These are phyloP conservation scores for Halocynthia roretzi DNA, from an alignment of 23 tunicate genomes.

Conservation along the genomic window DNA sequence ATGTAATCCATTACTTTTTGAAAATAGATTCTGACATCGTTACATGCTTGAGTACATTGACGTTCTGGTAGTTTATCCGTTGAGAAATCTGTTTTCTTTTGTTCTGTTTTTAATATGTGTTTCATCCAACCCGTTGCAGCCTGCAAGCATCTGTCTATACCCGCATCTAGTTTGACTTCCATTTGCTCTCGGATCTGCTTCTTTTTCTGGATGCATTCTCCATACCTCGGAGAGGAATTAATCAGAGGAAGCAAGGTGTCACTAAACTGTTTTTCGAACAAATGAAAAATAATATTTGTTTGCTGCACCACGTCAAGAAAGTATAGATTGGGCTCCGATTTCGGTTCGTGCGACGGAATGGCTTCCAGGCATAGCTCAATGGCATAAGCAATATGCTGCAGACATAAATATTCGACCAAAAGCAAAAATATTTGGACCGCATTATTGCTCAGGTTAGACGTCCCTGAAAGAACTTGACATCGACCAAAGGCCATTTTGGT, in stretches of 20 bases:
- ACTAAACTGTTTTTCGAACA: slow-evolving; percentile 95
- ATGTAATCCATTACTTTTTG: slow-evolving; percentile 41
- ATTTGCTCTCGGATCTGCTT: slow-evolving; percentile 67
- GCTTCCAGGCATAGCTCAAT: slow-evolving; percentile 64
- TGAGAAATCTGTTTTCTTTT: slow-evolving; percentile 67
- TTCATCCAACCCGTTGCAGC: slow-evolving; percentile 90
- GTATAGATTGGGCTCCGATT: slow-evolving; percentile 81
- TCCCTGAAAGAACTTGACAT: slow-evolving; percentile 62
- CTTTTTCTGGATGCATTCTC: slow-evolving; percentile 82
- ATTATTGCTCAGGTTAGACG: slow-evolving; percentile 40
- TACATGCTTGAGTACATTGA: slow-evolving; percentile 84
- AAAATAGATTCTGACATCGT: slow-evolving; percentile 65
- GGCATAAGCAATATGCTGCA: slow-evolving; percentile 93
- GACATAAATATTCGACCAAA: slow-evolving; percentile 68
- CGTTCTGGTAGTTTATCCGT: slow-evolving; percentile 62
- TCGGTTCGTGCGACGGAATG: slow-evolving; percentile 70
- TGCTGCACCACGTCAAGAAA: slow-evolving; percentile 85
- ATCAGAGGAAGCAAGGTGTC: slow-evolving; percentile 85
- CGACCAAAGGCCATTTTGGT: slow-evolving; percentile 96
- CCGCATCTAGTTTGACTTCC: slow-evolving; percentile 83
- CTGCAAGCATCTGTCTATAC: slow-evolving; percentile 60
- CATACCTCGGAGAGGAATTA: slow-evolving; percentile 56
- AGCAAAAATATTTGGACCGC: slow-evolving; percentile 66
- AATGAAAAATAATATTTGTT: slow-evolving; percentile 88
- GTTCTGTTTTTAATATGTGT: slow-evolving; percentile 48